These are phyloP conservation scores for Drosophila falleni DNA, from an alignment of 2,888 invertebrate genomes.

Conservation along the genomic window DNA sequence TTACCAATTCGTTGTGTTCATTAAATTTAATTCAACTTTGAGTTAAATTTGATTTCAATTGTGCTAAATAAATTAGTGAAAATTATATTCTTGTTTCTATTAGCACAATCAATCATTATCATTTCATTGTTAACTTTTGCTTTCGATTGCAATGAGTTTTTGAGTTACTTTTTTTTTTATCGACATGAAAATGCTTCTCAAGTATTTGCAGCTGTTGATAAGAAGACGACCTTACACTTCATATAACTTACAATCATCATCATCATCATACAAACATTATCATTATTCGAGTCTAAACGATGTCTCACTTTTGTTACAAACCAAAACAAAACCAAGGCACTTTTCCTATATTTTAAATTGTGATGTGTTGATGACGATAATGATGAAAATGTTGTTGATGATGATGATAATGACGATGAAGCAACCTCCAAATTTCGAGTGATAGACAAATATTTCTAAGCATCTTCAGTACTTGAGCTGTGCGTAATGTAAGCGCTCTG, in stretches of 20 bases:
- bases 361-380: conserved; percentile 23
- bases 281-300: conserved; percentile 17
- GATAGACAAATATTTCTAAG: conserved; percentile 59
- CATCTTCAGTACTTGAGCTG: conserved; percentile 31
- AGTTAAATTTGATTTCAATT: conserved; percentile 10
- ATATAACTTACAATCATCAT: conserved; percentile 3
- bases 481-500: conserved; percentile 51
- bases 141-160: conserved; percentile 1
- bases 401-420: conserved; percentile 33
- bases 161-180: neutral
- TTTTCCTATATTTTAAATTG: conserved; percentile 34
- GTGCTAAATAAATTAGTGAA: conserved; percentile 5
- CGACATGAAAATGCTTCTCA: conserved; percentile 4
- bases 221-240: conserved; percentile 23
- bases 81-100: conserved; percentile 1
- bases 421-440: conserved; percentile 53
- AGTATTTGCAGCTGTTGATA: conserved; percentile 24
- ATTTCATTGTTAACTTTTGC: conserved; percentile 1
- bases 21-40: conserved; percentile 20
- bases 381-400: conserved; percentile 13
- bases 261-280: conserved; percentile 5
- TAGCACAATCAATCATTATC: conserved; percentile 1
- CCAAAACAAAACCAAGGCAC: conserved; percentile 45
- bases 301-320: conserved; percentile 48
- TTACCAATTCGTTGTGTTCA: conserved; percentile 16